Evolutionary conservation across 2,113 vertebrate species (phyloP), one percentile per base, ranked within the genome.

Genomic region (Siniperca chuatsi): DNA sequence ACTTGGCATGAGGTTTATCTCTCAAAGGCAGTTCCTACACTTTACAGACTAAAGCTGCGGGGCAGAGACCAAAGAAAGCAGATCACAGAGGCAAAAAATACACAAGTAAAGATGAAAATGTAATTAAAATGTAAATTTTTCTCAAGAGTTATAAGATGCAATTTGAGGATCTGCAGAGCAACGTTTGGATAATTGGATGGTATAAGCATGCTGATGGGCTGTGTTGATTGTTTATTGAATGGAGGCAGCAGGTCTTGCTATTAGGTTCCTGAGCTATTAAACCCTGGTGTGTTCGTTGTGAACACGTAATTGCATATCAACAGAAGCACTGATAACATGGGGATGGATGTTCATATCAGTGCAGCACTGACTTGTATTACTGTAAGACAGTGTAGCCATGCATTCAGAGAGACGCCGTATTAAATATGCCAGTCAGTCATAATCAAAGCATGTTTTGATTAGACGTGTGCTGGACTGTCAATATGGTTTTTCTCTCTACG

Each of bases 71-170:
- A 35, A 52, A 79, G 50, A 8, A 57, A 42, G 46, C 2, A 46
- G 75, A 85, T 80, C 62, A 70, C 66, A 86, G 44, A 73, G 33
- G 10, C 4, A 46, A 75, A 62, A 65, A 58, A 75, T 23, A 25
- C 13, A 46, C 58, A 69, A 46, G 65, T 50, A 72, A 75, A 70
- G n/a, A 74, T 77, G 57, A 65, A 86, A 87, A 86, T 84, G 76
- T 74, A 68, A 84, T 87, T 80, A 87, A 90, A 86, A 89, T 87
- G 75, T 48, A 68, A 90, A 90, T 89, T 83, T 76, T 54, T 73
- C 77, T 84, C 52, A 61, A 65, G 57, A 75, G 55, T 81, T 81
- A 8, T 50, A 65, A 65, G 58, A 79, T 75, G 58, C 68, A 66
- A 65, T 83, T 52, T 80, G 58, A 66, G 52, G 42, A 83, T 75